phyloP scores from a whole-genome alignment of 2,797 vertebrate species.

The Borostomias antarcticus region DNA sequence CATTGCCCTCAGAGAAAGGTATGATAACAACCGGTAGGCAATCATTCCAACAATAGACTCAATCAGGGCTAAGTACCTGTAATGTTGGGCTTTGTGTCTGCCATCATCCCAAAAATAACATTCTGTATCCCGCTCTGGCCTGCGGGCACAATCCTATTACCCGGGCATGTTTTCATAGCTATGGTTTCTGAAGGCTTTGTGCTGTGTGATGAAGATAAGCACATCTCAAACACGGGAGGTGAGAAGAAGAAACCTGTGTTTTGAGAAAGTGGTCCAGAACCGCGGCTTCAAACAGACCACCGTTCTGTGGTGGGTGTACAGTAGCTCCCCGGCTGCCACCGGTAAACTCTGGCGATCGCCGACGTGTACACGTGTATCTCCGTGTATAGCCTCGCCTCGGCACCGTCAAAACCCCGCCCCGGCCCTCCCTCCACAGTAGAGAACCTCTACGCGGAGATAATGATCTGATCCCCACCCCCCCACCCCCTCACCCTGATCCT shows the following conservation, averaged over 20 bases:
- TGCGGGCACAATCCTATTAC: slow-evolving; percentile 50
- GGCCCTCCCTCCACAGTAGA: not conserved
- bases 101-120: slow-evolving; percentile 57
- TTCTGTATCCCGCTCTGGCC: slow-evolving; percentile 29
- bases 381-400: not conserved
- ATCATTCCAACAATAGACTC: slow-evolving; percentile 61
- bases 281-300: slow-evolving; percentile 11
- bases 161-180: slow-evolving; percentile 42
- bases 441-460: slow-evolving; percentile 48
- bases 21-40: slow-evolving; percentile 38
- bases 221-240: slow-evolving; percentile 28
- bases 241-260: not conserved
- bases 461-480: slow-evolving; percentile 44
- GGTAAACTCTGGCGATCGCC: slow-evolving; percentile 32
- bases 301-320: not conserved
- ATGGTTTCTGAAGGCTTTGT: slow-evolving; percentile 18
- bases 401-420: not conserved
- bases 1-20: slow-evolving; percentile 42
- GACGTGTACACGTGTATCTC: slow-evolving; percentile 39
- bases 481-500: too few relatives aligned
- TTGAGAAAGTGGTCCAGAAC: slow-evolving; percentile 4
- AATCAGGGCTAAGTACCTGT: slow-evolving; percentile 59
- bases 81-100: slow-evolving; percentile 56
- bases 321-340: slow-evolving; percentile 9
- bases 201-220: slow-evolving; percentile 26